phyloP scores from a whole-genome alignment of 2,888 invertebrate species.

The Mythimna ferrago region DNA sequence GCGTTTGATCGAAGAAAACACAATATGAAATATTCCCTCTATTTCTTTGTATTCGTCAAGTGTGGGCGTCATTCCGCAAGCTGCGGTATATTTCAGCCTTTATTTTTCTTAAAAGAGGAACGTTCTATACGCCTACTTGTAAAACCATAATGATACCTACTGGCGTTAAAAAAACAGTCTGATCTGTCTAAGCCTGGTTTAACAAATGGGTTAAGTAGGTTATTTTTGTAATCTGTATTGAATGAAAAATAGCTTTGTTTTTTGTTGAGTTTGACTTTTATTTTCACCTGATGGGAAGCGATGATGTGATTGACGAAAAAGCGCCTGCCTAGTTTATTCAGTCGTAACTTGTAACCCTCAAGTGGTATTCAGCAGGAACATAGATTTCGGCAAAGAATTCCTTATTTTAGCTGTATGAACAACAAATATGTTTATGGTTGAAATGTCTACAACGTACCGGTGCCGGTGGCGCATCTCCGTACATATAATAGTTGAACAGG shows the following conservation, averaged over 20 bases:
- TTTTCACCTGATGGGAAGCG: too few species aligned
- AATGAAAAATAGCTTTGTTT: not conserved
- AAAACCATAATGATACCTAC: conserved; percentile 28
- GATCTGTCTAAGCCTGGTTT: not conserved
- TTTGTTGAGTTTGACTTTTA: too few species aligned
- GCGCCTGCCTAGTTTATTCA: too few species aligned
- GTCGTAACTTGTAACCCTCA: too few species aligned
- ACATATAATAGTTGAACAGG: too few species aligned
- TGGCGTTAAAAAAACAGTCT: not conserved
- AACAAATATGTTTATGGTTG: too few species aligned
- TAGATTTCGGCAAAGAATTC: too few species aligned
- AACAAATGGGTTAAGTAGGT: not conserved
- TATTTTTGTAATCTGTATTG: not conserved
- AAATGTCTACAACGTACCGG: too few species aligned
- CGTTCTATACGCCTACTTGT: conserved; percentile 29
- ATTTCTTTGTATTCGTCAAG: conserved; percentile 46
- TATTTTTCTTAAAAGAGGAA: conserved; percentile 39
- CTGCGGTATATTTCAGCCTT: conserved; percentile 24
- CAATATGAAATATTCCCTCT: conserved; percentile 29
- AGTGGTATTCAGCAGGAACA: too few species aligned
- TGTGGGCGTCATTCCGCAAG: conserved; percentile 38
- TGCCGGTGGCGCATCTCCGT: too few species aligned
- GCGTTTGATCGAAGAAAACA: conserved; percentile 35
- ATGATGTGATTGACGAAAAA: too few species aligned
- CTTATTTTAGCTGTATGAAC: too few species aligned